Base-by-base conservation (phyloP, 2,797 vertebrate species). In the Ptychadena robeensis region DNA sequence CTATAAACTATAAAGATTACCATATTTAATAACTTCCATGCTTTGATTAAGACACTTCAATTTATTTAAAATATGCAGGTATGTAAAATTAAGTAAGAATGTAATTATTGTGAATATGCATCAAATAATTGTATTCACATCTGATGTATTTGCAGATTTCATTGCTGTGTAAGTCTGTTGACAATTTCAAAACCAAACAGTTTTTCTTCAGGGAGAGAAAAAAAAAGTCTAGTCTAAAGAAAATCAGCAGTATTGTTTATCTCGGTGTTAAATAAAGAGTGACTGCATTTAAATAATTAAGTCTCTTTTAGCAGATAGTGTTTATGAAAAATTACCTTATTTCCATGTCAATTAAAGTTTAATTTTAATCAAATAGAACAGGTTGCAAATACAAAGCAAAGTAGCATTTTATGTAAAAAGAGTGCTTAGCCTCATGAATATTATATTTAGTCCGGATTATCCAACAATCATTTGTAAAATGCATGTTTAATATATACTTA, bases 1-100 rank as follows among this genome's bases (percentile, higher is more conserved):
- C 90, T 91, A 90, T 91, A 88, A 88, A 88, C 88, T 91, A 89
- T 91, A 86, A 90, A 90, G 90, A 89, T 92, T 91, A 88, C 89
- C 91, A 87, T 92, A 89, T 89, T 90, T 88, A 80, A 91, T 91
- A 86, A 87, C 85, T 48, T 35, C 88, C 86, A 88, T 89, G 88
- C 92, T 92, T 92, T 91, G 90, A 89, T 90, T 92, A 89, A 87
- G 88, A 88, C 88, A 80, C 85, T 88, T 86, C 88, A 87, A 90
- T 85, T 37, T 87, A 63, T 82, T 86, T 91, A 88, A 90, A 87
- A 86, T 85, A 85, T 70, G 70, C 82, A 85, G 82, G 82, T 85
- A 85, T 80, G 61, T 69, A 80, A 85, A 80, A 80, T 76, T 76
- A 75, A 75, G 77, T 63, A 79, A 68, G 64, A 74, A 63, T 75